phyloP scores from a whole-genome alignment of 2,888 invertebrate genomes.

The Fragum fragum region DNA sequence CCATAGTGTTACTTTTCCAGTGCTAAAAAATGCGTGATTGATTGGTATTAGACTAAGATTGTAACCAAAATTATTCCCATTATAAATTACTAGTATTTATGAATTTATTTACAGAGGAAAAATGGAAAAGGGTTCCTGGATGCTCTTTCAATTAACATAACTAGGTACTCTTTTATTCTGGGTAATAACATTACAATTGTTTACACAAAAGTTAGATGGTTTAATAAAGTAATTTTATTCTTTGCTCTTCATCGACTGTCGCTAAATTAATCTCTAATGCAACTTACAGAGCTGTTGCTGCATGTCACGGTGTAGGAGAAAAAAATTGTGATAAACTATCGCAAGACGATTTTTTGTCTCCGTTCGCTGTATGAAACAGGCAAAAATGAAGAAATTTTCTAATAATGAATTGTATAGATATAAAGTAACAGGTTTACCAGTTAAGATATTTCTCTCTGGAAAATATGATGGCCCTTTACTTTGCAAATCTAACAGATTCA shows the following conservation, averaged over 20 bases:
- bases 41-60: no score
- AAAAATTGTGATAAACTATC: background rate
- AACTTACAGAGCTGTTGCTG: conserved; percentile 1
- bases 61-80: no score
- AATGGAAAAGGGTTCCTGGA: no score
- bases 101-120: no score
- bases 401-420: conserved; percentile 9
- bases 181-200: background rate
- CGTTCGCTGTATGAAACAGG: background rate
- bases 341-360: background rate
- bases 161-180: background rate
- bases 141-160: no score
- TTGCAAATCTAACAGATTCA: no score
- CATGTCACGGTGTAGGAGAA: background rate
- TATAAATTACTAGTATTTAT: no score
- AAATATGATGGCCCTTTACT: no score
- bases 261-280: conserved; percentile 10
- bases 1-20: no score
- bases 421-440: background rate
- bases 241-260: background rate
- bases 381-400: background rate
- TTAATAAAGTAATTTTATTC: background rate
- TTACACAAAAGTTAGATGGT: background rate
- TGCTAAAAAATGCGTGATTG: no score
- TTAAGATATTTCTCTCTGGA: no score